Conservation (phyloP, 2,113 vertebrate species). For the Platysteira castanea region DNA sequence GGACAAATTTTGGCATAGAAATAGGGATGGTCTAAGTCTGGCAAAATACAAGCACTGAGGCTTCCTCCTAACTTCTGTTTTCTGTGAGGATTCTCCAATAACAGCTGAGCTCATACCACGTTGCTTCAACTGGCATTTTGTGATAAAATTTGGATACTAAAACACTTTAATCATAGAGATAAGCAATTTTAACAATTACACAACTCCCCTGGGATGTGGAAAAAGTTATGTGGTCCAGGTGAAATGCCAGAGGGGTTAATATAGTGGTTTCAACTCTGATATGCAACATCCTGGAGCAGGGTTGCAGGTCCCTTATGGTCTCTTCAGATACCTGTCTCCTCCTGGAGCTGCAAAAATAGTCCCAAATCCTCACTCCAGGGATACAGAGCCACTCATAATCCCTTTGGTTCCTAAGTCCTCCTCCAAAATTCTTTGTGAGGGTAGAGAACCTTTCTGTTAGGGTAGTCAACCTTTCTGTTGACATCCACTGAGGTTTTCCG, state of each 20-base stretch:
- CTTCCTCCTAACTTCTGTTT: not conserved
- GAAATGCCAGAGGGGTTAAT: fast-evolving
- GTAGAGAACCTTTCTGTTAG: too few relatives aligned
- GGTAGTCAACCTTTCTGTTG: not conserved
- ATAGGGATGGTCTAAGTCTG: not conserved
- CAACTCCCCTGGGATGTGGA: not conserved
- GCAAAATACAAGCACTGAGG: not conserved
- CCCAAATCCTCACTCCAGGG: not conserved
- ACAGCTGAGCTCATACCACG: not conserved
- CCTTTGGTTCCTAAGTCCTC: not conserved
- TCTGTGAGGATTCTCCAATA: not conserved
- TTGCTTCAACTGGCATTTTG: not conserved
- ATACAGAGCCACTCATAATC: not conserved
- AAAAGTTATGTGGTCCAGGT: not conserved
- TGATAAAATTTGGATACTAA: not conserved
- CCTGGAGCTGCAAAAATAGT: not conserved
- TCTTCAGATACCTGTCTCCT: not conserved
- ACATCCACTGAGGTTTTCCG: not conserved
- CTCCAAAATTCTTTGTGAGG: not conserved
- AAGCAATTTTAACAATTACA: not conserved
- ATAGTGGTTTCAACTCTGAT: not conserved
- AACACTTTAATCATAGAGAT: not conserved
- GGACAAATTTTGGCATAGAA: not conserved
- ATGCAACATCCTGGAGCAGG: not conserved
- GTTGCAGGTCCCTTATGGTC: not conserved